Conservation (phyloP, 2,113 vertebrate species). For the Cariama cristata region DNA sequence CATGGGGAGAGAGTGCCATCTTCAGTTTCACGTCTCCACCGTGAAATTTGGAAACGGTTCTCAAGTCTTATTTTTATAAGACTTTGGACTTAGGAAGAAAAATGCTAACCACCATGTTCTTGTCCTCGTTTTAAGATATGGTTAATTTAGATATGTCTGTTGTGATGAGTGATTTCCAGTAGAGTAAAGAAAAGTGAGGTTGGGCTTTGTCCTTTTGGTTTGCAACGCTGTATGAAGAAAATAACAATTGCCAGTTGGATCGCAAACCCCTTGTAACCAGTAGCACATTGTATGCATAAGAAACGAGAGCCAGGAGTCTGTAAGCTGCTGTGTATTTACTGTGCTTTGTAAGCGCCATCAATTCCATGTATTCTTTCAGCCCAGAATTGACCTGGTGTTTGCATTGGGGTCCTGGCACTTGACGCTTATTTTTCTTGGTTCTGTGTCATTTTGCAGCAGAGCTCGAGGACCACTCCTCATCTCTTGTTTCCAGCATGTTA, state of each 20-base stretch:
- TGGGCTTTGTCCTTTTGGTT: not conserved
- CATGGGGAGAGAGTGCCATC: conserved; percentile 83
- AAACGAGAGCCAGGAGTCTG: not conserved
- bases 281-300: not conserved
- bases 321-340: not conserved
- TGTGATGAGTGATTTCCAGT: not conserved
- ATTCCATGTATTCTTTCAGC: not conserved
- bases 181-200: not conserved
- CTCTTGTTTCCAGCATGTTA: conserved; percentile 43
- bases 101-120: not conserved
- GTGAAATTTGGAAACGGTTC: not conserved
- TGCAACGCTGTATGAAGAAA: not conserved
- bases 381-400: conserved; percentile 7
- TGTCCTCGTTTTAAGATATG: not conserved
- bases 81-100: not conserved
- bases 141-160: not conserved
- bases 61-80: not conserved
- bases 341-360: not conserved
- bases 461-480: conserved; percentile 2
- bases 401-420: conserved; percentile 48
- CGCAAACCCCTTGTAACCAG: not conserved
- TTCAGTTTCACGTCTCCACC: conserved; percentile 72
- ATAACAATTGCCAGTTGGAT: not conserved
- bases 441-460: conserved; percentile 27
- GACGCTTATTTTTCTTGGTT: conserved; percentile 54